A percentile compares a stretch with the other conserved stretches of the same genome.
Evolutionary conservation across 2,888 invertebrate genomes (phyloP).

Genomic region (Tinea semifulvella): DNA sequence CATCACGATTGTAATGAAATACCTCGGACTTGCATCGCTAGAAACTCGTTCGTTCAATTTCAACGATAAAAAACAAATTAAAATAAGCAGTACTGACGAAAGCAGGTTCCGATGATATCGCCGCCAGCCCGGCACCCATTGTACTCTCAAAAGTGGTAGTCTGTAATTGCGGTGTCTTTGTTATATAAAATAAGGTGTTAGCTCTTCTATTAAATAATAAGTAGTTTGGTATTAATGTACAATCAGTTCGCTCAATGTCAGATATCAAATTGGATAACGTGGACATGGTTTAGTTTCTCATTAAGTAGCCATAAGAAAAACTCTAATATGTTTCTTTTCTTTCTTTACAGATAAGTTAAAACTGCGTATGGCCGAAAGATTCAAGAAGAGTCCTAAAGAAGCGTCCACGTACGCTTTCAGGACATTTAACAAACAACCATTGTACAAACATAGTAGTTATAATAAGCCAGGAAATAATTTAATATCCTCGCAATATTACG

Average conservation of each 20-base stretch:
- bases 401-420: conserved; percentile 58
- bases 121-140: conserved; percentile 48
- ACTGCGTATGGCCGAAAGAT: conserved; percentile 60
- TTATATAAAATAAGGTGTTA: conserved; percentile 65
- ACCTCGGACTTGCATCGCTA: conserved; percentile 39
- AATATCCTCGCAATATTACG: background rate
- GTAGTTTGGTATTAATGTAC: conserved; percentile 40
- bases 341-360: conserved; percentile 55
- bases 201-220: conserved; percentile 62
- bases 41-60: conserved; percentile 54
- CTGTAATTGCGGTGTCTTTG: conserved; percentile 62
- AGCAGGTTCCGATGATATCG: conserved; percentile 52
- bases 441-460: conserved; percentile 16
- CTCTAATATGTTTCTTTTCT: conserved; percentile 21
- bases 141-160: conserved; percentile 48
- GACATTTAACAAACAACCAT: conserved; percentile 28
- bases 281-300: background rate
- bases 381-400: conserved; percentile 45
- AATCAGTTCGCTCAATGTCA: conserved; percentile 31
- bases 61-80: conserved; percentile 64
- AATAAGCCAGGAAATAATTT: conserved; percentile 5
- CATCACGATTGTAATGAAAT: conserved; percentile 45
- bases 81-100: conserved; percentile 41
- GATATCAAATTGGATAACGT: conserved; percentile 13
- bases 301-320: conserved; percentile 7